A percentile compares a stretch with the other conserved stretches of the same genome.
Evolutionary conservation across 2,113 vertebrate genomes (phyloP).

Genomic region (Muntiacus muntjak): DNA sequence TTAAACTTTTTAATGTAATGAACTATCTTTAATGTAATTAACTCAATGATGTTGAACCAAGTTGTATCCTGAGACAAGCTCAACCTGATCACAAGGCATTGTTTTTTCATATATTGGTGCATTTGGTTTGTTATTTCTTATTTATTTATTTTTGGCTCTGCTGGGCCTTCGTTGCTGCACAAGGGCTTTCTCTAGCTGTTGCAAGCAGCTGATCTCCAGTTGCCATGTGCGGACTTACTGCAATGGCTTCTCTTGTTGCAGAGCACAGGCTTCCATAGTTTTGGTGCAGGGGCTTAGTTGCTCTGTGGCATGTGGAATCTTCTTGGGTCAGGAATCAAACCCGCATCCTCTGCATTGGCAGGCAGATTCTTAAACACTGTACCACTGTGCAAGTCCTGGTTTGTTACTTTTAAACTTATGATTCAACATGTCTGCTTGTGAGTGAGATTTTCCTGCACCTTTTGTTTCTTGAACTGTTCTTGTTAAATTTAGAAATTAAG

Average conservation of each 20-base stretch:
- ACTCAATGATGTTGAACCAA: neutral
- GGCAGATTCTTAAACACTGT: no score
- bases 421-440: no score
- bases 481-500: neutral
- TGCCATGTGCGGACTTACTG: rapidly evolving
- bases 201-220: neutral
- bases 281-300: rapidly evolving
- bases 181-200: neutral
- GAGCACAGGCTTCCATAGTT: neutral
- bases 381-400: no score
- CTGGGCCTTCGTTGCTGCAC: neutral
- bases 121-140: neutral
- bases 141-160: neutral
- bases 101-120: neutral
- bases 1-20: neutral
- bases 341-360: no score
- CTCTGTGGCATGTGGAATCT: neutral
- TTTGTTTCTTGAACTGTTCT: neutral
- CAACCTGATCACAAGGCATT: neutral
- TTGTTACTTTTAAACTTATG: no score
- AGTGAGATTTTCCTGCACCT: no score
- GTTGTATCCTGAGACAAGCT: neutral
- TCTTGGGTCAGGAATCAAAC: neutral
- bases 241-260: neutral
- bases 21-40: neutral